Base-by-base conservation (phyloP, 2,888 invertebrate genomes). In the Hypselothyrea guttata region DNA sequence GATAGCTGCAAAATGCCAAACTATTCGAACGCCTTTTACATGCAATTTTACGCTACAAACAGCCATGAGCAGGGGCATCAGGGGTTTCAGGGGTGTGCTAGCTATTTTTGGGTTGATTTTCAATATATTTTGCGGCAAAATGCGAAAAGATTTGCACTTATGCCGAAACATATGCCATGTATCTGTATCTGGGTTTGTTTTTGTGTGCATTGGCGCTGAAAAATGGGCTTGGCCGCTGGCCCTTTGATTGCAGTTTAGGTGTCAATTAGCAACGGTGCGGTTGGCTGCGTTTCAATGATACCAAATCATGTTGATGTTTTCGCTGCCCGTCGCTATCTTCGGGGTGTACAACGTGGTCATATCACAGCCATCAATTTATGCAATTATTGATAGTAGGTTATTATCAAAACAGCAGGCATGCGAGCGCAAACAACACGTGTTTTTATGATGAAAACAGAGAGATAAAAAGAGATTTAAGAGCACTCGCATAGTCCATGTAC, bases 251-350 rank as follows among this genome's bases (percentile, higher is more conserved):
- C 66, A 70, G 68, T 81, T 77, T 82, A 86, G 82, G 86, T 86
- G 86, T 77, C 84, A 86, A 86, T 82, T 86, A 79, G 83, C 58
- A 53, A 85, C 66, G 78, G 85, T 79, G 78, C 85, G 86, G 84
- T 79, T 79, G 81, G 81, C 28, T 85, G 79, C 69, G 46, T 79
- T 79, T 79, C 72, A 70, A 79, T 79, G 70, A 34, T 51, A 28
- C 41, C 15, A 49, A 68, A 47, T 73, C 15, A 49, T 62, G 44
- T 73, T 48, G 48, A 42, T 70, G 48, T 68, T 58, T 55, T 73
- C 40, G 31, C 28, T 30, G 9, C n/a, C 30, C 9, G 12, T 18
- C 31, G 7, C 30, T 12, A 9, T 7, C 12, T 22, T 0, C 12
- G 22, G 34, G 34, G 57, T 33, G 18, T 16, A 35, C 7, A 27